These are phyloP conservation scores for Enoplosus armatus DNA, from an alignment of 2,797 vertebrate species.

Conservation along the genomic window DNA sequence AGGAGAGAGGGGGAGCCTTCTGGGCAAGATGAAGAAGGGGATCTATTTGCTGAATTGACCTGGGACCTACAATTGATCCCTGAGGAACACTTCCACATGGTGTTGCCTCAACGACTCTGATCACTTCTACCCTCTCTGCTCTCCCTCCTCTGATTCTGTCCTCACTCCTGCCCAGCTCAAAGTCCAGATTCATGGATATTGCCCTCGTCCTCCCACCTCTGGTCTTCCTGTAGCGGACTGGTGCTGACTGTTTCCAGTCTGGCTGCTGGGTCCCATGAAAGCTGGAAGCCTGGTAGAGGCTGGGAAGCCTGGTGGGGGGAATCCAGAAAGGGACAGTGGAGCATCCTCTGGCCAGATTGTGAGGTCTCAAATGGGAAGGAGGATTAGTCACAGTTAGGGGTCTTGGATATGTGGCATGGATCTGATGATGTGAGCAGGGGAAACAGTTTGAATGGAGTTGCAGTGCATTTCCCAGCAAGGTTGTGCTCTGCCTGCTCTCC, in stretches of 20 bases:
- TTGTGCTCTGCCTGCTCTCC: conserved; percentile 78
- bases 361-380: conserved; percentile 43
- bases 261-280: conserved; percentile 25
- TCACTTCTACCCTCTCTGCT: conserved; percentile 66
- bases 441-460: conserved; percentile 64
- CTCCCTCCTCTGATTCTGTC: conserved; percentile 41
- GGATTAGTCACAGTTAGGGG: conserved; percentile 9
- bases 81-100: conserved; percentile 37
- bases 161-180: conserved; percentile 56
- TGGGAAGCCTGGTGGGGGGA: conserved; percentile 47
- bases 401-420: conserved; percentile 11
- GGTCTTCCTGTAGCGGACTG: conserved; percentile 80
- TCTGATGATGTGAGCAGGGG: conserved; percentile 61
- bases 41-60: conserved; percentile 59
- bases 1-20: conserved; percentile 20
- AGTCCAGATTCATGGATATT: conserved; percentile 77
- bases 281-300: conserved; percentile 21
- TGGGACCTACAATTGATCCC: conserved; percentile 21
- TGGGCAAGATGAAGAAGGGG: conserved; percentile 20
- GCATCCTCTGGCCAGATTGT: conserved; percentile 22
- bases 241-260: conserved; percentile 43
- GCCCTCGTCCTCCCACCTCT: conserved; percentile 75
- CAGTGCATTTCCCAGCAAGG: conserved; percentile 7
- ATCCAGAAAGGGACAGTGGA: conserved; percentile 66
- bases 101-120: conserved; percentile 51